Conservation (phyloP, 2,797 vertebrate genomes). For the Pseudomugil gertrudae region DNA sequence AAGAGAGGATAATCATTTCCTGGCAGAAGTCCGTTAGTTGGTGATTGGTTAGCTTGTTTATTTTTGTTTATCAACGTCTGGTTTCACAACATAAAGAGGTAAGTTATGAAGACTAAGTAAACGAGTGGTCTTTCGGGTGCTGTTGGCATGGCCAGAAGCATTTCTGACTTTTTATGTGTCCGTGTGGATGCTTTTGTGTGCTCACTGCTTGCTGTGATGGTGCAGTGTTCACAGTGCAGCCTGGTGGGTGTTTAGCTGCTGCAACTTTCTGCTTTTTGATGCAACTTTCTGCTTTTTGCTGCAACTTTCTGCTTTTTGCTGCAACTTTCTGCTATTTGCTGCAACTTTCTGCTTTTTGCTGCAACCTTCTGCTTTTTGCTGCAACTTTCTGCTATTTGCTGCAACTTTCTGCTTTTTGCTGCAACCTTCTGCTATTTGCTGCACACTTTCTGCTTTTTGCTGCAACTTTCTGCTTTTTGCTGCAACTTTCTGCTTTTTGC, state of each 20-base stretch:
- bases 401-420: too few relatives aligned
- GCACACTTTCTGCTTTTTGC: neutral
- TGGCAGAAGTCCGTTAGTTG: slow-evolving; percentile 11
- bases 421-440: neutral
- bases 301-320: neutral
- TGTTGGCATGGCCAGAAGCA: neutral
- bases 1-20: slow-evolving; percentile 28
- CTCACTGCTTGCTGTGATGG: slow-evolving; percentile 12
- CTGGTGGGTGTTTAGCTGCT: neutral
- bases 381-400: neutral
- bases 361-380: neutral
- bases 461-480: neutral
- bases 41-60: slow-evolving; percentile 6
- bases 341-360: too few relatives aligned
- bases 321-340: neutral
- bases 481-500: neutral
- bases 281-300: too few relatives aligned
- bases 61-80: slow-evolving; percentile 31
- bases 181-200: slow-evolving; percentile 13
- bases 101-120: slow-evolving; percentile 1
- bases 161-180: neutral
- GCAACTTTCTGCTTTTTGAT: neutral
- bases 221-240: neutral
- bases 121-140: neutral
- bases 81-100: slow-evolving; percentile 27